Evolutionary conservation across 2,888 invertebrate species (phyloP).

Genomic region (Sympetrum striolatum): DNA sequence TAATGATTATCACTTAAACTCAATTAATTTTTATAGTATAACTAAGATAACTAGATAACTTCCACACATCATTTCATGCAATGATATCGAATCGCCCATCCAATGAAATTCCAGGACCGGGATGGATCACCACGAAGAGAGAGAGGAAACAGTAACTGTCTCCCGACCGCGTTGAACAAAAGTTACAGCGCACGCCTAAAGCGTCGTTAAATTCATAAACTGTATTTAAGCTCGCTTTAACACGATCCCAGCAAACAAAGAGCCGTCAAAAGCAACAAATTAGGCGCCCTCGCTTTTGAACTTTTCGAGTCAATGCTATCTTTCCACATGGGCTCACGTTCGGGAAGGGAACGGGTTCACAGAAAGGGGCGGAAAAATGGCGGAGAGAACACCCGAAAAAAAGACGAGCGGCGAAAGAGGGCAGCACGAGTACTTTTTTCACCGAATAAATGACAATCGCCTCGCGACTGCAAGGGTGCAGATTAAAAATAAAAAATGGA

Average conservation of each 20-base stretch:
- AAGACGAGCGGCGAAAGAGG: not conserved
- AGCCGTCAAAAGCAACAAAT: not conserved
- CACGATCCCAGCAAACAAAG: not conserved
- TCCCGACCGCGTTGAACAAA: too few species aligned
- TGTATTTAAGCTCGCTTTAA: not conserved
- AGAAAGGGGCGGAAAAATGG: not conserved
- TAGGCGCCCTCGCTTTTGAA: not conserved
- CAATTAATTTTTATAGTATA: too few species aligned
- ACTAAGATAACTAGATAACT: too few species aligned
- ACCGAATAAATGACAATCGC: not conserved
- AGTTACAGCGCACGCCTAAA: too few species aligned
- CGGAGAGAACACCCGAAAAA: not conserved
- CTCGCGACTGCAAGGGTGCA: not conserved
- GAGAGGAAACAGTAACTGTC: too few species aligned
- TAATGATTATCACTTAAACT: too few species aligned
- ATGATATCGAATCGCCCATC: too few species aligned
- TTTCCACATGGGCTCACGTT: not conserved
- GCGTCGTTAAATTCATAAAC: too few species aligned
- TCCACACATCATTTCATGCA: too few species aligned
- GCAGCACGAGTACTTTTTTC: not conserved
- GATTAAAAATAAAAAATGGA: not conserved
- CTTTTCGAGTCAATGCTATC: not conserved
- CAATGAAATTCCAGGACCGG: too few species aligned
- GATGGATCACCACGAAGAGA: too few species aligned
- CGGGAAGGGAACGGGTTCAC: not conserved